Percentiles rank a stretch among this genome's conserved stretches.
Evolutionary conservation across 2,113 vertebrate species (phyloP).

Genomic region (Tyto alba): DNA sequence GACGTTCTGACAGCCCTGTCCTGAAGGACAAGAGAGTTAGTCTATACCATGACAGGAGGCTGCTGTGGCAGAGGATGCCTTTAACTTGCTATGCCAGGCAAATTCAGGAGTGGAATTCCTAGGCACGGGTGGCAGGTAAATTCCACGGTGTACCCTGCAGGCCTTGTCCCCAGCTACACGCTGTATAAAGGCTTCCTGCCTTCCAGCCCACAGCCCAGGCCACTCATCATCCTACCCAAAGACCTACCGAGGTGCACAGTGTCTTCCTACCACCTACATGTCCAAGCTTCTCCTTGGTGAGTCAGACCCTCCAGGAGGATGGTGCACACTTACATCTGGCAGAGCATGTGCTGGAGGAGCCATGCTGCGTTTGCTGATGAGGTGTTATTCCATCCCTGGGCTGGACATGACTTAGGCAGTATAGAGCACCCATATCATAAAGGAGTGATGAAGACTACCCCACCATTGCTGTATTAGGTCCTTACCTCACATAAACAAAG

Average conservation of each 20-base stretch:
- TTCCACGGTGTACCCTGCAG: accelerated
- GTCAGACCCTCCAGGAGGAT: neutral
- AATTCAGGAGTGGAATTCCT: neutral
- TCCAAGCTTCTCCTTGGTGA: neutral
- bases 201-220: neutral
- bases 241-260: neutral
- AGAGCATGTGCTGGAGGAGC: neutral
- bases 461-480: neutral
- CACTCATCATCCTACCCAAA: neutral
- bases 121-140: neutral
- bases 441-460: neutral
- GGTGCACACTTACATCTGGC: neutral
- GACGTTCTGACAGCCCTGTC: neutral
- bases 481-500: neutral
- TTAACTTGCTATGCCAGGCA: neutral
- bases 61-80: neutral
- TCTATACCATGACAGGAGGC: neutral
- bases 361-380: neutral
- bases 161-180: neutral
- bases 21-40: neutral
- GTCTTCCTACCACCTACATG: neutral
- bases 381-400: neutral
- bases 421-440: neutral
- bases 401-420: neutral
- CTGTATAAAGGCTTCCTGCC: neutral